Conservation (phyloP, 2,113 vertebrate genomes). For the Proterorhinus semilunaris region DNA sequence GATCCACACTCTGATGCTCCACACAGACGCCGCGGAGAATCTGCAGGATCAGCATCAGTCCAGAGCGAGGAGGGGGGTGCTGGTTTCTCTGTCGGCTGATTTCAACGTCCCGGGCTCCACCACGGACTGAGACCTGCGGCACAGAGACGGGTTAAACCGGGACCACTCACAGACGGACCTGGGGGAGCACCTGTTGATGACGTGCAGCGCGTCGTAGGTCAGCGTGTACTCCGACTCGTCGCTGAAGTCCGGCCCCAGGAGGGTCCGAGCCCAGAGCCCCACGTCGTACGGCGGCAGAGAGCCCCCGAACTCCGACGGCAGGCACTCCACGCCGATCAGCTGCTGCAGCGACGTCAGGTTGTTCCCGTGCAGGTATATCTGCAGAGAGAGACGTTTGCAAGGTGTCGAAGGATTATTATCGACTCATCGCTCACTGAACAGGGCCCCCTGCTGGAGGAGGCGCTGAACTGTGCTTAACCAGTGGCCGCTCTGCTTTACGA, state of each 20-base stretch:
- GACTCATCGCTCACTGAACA: no score
- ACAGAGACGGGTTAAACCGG: neutral
- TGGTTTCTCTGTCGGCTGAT: slow-evolving; percentile 59
- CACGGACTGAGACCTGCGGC: slow-evolving; percentile 65
- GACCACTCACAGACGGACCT: no score
- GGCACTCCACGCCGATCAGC: slow-evolving; percentile 92
- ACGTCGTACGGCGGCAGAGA: slow-evolving; percentile 96
- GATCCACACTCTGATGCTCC: no score
- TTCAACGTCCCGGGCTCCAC: slow-evolving; percentile 58
- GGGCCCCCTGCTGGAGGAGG: no score
- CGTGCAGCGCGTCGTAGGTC: slow-evolving; percentile 86
- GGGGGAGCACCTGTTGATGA: slow-evolving; percentile 61
- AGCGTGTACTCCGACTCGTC: slow-evolving; percentile 92
- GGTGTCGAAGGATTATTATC: no score
- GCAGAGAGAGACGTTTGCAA: neutral
- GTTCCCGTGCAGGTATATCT: slow-evolving; percentile 99
- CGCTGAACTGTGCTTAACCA: no score
- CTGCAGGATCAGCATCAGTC: slow-evolving; percentile 46
- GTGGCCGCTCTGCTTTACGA: no score
- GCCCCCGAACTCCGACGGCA: slow-evolving; percentile 96
- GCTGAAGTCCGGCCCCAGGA: slow-evolving; percentile 93
- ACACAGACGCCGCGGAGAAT: neutral
- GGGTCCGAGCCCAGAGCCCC: slow-evolving; percentile 94
- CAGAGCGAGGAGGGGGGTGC: slow-evolving; percentile 62
- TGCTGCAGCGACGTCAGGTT: slow-evolving; percentile 97